Evolutionary conservation across 1,140 invertebrate species (phyloP).

Genomic region (Drosophila elegans): DNA sequence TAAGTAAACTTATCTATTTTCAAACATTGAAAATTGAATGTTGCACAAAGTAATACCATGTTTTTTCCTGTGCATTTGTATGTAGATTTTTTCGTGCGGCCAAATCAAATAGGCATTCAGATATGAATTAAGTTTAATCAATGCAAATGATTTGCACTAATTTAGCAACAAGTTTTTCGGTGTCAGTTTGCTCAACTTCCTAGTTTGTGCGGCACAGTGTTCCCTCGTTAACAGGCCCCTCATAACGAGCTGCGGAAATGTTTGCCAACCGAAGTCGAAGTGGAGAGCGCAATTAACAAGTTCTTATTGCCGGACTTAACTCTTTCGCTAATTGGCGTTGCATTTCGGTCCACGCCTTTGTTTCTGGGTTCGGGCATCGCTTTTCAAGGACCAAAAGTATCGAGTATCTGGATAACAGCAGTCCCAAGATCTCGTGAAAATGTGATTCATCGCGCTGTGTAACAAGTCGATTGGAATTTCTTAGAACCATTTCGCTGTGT

Average conservation of each 20-base stretch:
- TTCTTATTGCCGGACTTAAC: constrained; percentile 43
- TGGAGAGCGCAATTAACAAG: constrained; percentile 60
- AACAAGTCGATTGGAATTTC: constrained; percentile 33
- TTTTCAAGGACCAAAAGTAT: background rate
- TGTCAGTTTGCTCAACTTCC: constrained; percentile 43
- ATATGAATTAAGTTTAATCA: constrained; percentile 71
- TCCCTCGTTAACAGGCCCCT: constrained; percentile 53
- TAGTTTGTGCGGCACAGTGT: constrained; percentile 25
- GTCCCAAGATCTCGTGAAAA: constrained; percentile 1
- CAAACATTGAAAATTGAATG: no score
- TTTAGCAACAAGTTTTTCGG: constrained; percentile 64
- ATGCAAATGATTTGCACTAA: constrained; percentile 79
- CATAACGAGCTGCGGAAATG: constrained; percentile 65
- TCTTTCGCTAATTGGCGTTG: constrained; percentile 66
- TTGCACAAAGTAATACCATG: background rate
- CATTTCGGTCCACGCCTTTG: constrained; percentile 19
- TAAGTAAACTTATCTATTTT: no score
- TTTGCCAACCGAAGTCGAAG: constrained; percentile 39
- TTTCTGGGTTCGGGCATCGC: background rate
- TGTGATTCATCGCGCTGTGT: constrained; percentile 20
- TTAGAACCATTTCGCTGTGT: constrained; percentile 16
- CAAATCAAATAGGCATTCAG: constrained; percentile 67
- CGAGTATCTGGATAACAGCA: constrained; percentile 1
- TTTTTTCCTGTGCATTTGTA: background rate
- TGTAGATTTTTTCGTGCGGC: constrained; percentile 31